Conservation (phyloP, 2,888 invertebrate genomes). For the Heterodera filipjevi region DNA sequence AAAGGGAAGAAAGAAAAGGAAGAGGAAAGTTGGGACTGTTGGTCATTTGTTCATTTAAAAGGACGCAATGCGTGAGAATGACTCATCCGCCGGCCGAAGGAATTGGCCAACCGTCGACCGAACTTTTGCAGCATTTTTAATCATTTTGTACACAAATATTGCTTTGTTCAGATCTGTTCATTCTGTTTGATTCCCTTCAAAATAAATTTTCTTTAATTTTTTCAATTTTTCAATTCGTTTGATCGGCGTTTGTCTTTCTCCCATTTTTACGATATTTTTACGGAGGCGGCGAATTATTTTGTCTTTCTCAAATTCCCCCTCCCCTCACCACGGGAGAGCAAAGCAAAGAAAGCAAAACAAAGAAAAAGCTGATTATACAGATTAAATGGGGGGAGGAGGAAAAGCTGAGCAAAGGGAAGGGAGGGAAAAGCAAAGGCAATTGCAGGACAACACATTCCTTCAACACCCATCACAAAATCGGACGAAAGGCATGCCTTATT, state of each 20-base stretch:
- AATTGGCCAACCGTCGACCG: background rate
- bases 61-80: background rate
- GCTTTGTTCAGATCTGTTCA: background rate
- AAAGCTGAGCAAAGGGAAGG: background rate
- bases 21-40: too few species aligned
- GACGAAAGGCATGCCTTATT: too few species aligned
- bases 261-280: too few species aligned
- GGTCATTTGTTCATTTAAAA: background rate
- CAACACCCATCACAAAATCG: background rate
- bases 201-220: too few species aligned
- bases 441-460: background rate
- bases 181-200: too few species aligned
- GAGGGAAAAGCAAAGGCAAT: background rate
- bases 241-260: too few species aligned
- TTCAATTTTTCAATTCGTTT: too few species aligned
- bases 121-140: background rate
- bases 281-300: too few species aligned
- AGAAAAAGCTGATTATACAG: constrained; percentile 4
- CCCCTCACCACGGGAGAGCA: too few species aligned
- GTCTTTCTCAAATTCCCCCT: too few species aligned
- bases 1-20: too few species aligned
- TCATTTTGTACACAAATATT: background rate
- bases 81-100: background rate
- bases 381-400: background rate
- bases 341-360: too few species aligned